Percentiles rank a stretch among this genome's conserved stretches.
Evolutionary conservation across 2,888 invertebrate species (phyloP).

Genomic region (Erynnis tages): DNA sequence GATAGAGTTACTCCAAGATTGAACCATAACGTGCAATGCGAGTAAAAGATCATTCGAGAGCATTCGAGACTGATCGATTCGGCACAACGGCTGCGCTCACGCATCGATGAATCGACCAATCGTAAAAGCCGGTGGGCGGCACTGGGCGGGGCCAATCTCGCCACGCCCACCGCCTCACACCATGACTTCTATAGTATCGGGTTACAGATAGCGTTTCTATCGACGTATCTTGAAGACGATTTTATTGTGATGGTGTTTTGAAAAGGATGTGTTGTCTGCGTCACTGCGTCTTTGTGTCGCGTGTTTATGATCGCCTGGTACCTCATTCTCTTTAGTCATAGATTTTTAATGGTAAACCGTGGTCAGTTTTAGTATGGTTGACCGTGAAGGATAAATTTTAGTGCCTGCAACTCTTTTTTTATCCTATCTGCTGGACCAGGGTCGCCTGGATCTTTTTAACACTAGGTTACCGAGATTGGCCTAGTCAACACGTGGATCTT

Average conservation of each 20-base stretch:
- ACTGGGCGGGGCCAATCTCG: constrained; percentile 45
- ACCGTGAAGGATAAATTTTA: too few relatives aligned
- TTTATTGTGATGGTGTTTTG: constrained; percentile 22
- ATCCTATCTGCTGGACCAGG: too few relatives aligned
- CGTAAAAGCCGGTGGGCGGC: constrained; percentile 44
- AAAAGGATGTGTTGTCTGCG: constrained; percentile 1
- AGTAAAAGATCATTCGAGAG: constrained; percentile 48
- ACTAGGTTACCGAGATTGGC: too few relatives aligned
- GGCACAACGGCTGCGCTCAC: constrained; percentile 61
- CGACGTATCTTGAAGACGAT: constrained; percentile 23
- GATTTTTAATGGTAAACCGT: neutral
- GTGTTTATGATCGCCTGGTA: constrained; percentile 1
- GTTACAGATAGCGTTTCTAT: constrained; percentile 53
- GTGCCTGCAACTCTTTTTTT: too few relatives aligned
- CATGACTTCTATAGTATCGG: constrained; percentile 58
- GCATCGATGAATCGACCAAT: constrained; percentile 58
- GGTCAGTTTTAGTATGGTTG: neutral
- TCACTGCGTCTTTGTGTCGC: neutral
- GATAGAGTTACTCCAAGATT: constrained; percentile 33
- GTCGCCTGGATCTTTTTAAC: too few relatives aligned
- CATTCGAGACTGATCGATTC: constrained; percentile 62
- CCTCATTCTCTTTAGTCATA: neutral
- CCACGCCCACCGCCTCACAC: constrained; percentile 62
- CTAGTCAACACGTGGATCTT: too few relatives aligned
- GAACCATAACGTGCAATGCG: constrained; percentile 44